These are phyloP conservation scores for Ferdinandea cuprea DNA, from an alignment of 2,888 invertebrate species.

Conservation along the genomic window DNA sequence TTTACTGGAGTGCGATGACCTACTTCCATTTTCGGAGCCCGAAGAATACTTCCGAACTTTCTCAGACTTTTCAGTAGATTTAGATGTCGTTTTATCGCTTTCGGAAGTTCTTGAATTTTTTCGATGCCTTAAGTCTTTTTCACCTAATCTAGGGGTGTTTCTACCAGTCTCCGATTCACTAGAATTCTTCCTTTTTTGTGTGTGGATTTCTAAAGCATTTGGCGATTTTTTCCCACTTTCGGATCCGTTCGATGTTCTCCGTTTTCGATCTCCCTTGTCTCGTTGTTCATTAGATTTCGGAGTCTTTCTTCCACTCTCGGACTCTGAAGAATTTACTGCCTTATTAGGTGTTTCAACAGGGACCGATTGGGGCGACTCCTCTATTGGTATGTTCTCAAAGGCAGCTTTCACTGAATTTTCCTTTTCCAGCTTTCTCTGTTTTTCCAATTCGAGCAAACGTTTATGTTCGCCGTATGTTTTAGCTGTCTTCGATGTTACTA, in stretches of 20 bases:
- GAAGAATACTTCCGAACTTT: conserved; percentile 1
- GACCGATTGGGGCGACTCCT: neutral
- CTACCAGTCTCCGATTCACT: neutral
- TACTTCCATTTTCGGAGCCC: conserved; percentile 5
- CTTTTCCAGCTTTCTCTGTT: conserved; percentile 14
- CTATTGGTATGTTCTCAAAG: neutral
- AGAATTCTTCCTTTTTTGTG: neutral
- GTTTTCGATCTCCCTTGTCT: neutral
- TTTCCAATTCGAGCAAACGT: conserved; percentile 55
- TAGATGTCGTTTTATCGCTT: neutral
- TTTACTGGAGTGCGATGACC: neutral
- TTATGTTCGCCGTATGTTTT: conserved; percentile 64
- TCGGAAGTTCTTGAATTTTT: neutral
- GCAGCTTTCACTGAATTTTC: neutral
- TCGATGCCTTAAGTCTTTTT: neutral
- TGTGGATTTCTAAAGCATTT: neutral
- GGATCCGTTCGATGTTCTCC: neutral
- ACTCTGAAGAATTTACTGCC: neutral
- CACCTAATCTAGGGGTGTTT: neutral
- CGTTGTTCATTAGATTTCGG: neutral
- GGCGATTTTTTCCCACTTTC: neutral
- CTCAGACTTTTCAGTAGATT: neutral
- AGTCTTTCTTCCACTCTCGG: neutral
- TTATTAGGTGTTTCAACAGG: neutral
- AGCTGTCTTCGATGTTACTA: conserved; percentile 51